phyloP scores from a whole-genome alignment of 2,797 vertebrate species.

The Forpus xanthops region DNA sequence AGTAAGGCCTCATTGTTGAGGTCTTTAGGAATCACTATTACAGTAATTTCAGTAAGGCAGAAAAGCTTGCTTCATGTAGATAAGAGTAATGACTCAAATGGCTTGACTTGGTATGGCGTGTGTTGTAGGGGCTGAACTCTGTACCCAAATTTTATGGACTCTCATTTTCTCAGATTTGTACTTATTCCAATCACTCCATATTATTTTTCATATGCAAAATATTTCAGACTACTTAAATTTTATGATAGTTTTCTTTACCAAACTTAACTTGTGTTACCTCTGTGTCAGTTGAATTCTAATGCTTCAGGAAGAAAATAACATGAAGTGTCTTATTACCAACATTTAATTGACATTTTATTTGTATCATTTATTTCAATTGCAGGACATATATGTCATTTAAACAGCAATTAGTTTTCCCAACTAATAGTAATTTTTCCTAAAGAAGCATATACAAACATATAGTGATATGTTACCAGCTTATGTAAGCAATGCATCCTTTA shows the following conservation, averaged over 20 bases:
- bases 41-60: background rate
- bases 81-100: background rate
- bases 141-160: background rate
- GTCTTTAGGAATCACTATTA: background rate
- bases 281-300: background rate
- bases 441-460: no score
- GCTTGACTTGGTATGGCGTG: background rate
- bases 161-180: background rate
- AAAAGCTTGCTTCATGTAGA: background rate
- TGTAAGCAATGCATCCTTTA: background rate
- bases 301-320: background rate
- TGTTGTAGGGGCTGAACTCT: background rate
- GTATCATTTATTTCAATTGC: background rate
- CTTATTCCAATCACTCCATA: background rate
- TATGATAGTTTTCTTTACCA: background rate
- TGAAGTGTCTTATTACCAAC: background rate
- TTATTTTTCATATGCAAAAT: background rate
- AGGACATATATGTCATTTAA: background rate
- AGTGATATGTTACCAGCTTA: background rate
- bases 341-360: constrained; percentile 38
- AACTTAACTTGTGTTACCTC: background rate
- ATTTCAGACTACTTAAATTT: background rate
- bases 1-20: background rate
- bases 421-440: no score
- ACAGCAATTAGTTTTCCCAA: background rate